Evolutionary conservation across 2,888 invertebrate species (phyloP), one percentile per base, ranked within the genome.

Genomic region (Sinotaia quadrata): DNA sequence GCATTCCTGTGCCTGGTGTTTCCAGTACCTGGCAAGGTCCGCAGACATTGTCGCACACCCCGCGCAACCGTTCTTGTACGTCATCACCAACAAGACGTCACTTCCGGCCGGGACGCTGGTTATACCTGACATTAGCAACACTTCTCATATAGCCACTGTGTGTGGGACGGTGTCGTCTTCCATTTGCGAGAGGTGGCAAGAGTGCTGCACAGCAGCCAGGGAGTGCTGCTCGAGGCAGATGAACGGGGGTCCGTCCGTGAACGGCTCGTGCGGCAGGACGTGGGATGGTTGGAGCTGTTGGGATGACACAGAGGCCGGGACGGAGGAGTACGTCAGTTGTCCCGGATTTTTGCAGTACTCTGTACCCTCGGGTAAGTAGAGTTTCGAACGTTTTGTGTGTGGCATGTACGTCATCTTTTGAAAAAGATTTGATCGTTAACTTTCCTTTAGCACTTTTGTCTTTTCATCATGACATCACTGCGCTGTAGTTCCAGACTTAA

Each of bases 201-300:
- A 72, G n/a, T 81, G 81, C 57, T 83, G 81, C 59, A 29, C 44
- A 7, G 75, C 72, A 8, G 81, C 83, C 1, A 68, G 75, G 54
- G 56, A 66, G 8, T 83, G 83, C 69, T 82, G 81, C 63, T 34
- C 71, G 34, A 54, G 62, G 31, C 83, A 82, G 56, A 36, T 74
- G 4, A 49, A 51, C 12, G 47, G 67, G 2, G 67, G 65, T 8
- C 69, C 68, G 1, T 44, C 37, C 1, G 41, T 47, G n/a, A 75
- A 76, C 49, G 65, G 68, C 15, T 71, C 75, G 15, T 84, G 84
- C 57, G 78, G 75, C 1, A 72, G 81, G 12, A 83, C 83, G 29
- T 84, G 83, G 81, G 83, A 83, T 37, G 83, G 84, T 3, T 84
- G 77, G 73, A 72, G 77, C 7, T 84, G 84, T 62, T 84, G 82